Percentiles rank a stretch among this genome's conserved stretches.
phyloP scores from a whole-genome alignment of 2,113 vertebrate species.

The Stigmatopora nigra region DNA sequence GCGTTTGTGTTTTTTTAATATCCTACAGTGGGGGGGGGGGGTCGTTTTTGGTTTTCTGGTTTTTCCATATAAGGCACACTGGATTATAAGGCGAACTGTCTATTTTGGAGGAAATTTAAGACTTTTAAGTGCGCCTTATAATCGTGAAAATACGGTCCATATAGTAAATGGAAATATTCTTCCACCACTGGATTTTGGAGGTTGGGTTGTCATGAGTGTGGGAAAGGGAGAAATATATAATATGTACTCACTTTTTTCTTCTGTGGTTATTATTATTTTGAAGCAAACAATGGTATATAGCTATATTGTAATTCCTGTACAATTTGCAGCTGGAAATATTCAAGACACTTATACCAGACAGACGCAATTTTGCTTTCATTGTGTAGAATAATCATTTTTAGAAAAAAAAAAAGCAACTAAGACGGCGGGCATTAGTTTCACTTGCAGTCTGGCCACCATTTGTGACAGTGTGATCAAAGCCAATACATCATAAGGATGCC shows the following conservation, averaged over 20 bases:
- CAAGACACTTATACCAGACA: background rate
- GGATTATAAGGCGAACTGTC: no score
- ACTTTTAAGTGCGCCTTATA: no score
- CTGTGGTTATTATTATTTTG: background rate
- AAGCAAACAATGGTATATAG: background rate
- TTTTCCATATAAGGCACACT: no score
- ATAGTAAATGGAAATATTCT: background rate
- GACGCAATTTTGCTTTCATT: background rate
- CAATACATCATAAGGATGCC: slow-evolving; percentile 5
- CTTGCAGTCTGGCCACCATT: background rate
- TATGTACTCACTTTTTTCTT: background rate
- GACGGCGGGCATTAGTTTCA: background rate
- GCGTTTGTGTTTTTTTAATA: no score
- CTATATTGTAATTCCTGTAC: background rate
- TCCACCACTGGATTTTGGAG: background rate
- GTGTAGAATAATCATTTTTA: no score
- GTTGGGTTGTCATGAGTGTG: background rate
- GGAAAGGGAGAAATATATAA: background rate
- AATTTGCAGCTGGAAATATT: slow-evolving; percentile 3
- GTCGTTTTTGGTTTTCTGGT: no score
- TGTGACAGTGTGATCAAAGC: slow-evolving; percentile 24
- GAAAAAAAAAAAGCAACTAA: background rate
- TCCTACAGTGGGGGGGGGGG: no score
- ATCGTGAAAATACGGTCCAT: no score
- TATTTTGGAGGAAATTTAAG: no score